These are phyloP conservation scores for Synanthedon tipuliformis DNA, from an alignment of 2,888 invertebrate genomes.

Conservation along the genomic window DNA sequence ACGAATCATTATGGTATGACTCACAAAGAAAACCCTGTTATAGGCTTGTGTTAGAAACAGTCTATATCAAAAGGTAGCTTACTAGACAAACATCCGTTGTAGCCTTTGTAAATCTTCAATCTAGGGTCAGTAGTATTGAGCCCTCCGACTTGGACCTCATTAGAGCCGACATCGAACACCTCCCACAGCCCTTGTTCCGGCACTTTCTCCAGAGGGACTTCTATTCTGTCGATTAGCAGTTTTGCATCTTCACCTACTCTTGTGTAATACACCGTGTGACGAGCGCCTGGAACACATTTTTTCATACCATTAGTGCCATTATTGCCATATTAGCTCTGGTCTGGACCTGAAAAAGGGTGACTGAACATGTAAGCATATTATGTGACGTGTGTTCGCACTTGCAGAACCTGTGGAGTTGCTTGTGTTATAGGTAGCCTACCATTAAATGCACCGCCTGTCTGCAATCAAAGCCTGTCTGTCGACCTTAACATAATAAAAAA, in stretches of 20 bases:
- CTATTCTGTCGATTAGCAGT: conserved; percentile 80
- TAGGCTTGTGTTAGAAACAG: too few species aligned
- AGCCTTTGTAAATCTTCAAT: conserved; percentile 85
- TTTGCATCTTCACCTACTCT: conserved; percentile 79
- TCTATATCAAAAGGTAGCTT: conserved; percentile 36
- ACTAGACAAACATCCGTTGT: conserved; percentile 92
- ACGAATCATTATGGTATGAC: neutral
- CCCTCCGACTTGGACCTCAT: conserved; percentile 89
- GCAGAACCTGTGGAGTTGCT: too few species aligned
- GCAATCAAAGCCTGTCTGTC: too few species aligned
- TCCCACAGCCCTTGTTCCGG: conserved; percentile 77
- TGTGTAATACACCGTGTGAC: conserved; percentile 79
- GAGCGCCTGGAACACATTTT: conserved; percentile 64
- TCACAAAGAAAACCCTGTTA: too few species aligned
- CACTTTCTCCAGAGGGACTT: conserved; percentile 76
- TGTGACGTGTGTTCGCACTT: too few species aligned
- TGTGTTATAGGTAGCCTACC: too few species aligned
- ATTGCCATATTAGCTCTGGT: neutral
- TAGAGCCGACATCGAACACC: conserved; percentile 75
- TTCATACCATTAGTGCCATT: neutral
- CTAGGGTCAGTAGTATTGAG: conserved; percentile 86
- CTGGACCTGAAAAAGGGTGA: too few species aligned
- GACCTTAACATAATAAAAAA: neutral
- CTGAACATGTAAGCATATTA: too few species aligned
- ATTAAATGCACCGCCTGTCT: too few species aligned